Evolutionary conservation across 2,113 vertebrate species (phyloP).

Genomic region (Riparia riparia): DNA sequence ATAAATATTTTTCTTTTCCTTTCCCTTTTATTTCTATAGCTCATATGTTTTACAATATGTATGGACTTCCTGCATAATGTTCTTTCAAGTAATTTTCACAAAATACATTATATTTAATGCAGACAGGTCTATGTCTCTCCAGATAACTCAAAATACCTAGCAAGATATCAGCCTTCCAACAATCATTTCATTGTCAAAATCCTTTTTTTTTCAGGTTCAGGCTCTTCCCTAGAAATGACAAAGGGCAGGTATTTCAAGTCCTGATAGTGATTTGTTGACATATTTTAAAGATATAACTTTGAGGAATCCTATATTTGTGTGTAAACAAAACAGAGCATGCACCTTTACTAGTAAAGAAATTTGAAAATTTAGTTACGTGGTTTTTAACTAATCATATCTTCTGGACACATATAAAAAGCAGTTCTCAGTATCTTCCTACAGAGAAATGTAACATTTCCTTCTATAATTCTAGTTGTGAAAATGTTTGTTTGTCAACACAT

Average conservation of each 20-base stretch:
- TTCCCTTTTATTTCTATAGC: background rate
- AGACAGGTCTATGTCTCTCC: background rate
- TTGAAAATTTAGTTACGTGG: background rate
- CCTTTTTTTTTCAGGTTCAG: background rate
- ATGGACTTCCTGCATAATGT: background rate
- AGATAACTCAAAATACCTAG: background rate
- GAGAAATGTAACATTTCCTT: background rate
- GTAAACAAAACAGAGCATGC: background rate
- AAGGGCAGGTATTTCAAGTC: background rate
- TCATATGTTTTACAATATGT: rapidly evolving
- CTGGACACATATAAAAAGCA: background rate
- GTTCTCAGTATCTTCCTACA: background rate
- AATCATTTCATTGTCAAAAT: background rate
- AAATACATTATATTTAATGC: background rate
- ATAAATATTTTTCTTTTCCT: background rate
- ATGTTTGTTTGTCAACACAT: background rate
- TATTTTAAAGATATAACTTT: background rate
- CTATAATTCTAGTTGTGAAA: background rate
- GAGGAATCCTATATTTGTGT: background rate
- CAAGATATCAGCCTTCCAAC: background rate
- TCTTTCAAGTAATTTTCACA: background rate
- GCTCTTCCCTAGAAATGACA: background rate
- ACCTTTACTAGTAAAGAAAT: background rate
- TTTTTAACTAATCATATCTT: background rate
- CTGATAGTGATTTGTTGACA: background rate